phyloP scores from a whole-genome alignment of 2,113 vertebrate genomes.

The Glaucomys volans region DNA sequence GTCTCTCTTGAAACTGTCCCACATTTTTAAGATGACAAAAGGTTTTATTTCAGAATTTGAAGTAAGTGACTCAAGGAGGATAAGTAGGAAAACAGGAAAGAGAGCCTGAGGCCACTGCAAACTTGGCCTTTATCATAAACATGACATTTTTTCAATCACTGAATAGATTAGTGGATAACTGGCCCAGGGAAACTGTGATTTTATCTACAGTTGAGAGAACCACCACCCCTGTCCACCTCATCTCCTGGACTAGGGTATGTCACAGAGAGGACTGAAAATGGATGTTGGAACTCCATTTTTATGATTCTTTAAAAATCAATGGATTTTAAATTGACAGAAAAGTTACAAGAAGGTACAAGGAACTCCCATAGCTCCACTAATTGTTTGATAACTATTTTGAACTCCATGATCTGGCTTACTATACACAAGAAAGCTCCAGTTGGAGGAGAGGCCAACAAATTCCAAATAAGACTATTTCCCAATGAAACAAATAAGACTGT shows the following conservation, averaged over 20 bases:
- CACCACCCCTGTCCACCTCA: background rate
- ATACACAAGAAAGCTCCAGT: background rate
- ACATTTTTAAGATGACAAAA: background rate
- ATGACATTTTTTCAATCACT: background rate
- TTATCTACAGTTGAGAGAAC: background rate
- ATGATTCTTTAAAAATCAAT: background rate
- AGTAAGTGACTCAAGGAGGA: background rate
- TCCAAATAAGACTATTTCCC: background rate
- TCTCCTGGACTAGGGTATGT: background rate
- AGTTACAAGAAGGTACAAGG: background rate
- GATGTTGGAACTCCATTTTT: background rate
- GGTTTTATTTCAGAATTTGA: slow-evolving; percentile 33
- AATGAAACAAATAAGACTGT: background rate
- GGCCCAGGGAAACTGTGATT: background rate
- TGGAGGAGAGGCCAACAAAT: background rate
- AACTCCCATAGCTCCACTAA: background rate
- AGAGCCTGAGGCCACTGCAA: background rate
- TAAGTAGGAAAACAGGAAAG: background rate
- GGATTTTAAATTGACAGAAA: slow-evolving; percentile 30
- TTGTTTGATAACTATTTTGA: slow-evolving; percentile 1
- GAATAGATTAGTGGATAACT: background rate
- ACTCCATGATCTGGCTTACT: background rate
- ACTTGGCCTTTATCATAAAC: background rate
- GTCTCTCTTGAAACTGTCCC: background rate
- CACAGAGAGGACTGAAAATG: background rate